Conservation (phyloP, 2,797 vertebrate species). For the Antrozous pallidus region DNA sequence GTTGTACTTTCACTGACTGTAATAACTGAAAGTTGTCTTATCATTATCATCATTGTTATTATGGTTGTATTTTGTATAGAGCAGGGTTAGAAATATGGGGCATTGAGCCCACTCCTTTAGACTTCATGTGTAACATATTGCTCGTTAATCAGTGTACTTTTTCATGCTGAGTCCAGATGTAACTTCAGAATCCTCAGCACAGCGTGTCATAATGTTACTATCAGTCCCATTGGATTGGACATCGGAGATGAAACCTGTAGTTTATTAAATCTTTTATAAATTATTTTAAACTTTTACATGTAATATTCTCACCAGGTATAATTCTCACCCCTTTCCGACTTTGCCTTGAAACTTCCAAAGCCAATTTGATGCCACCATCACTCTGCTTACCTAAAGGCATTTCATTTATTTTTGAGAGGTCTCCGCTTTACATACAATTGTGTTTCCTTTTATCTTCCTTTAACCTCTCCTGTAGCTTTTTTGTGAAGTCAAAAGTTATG, state of each 20-base stretch:
- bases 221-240: neutral
- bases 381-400: neutral
- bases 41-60: neutral
- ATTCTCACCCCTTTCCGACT: neutral
- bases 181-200: neutral
- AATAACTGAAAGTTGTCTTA: neutral
- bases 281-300: neutral
- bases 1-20: neutral
- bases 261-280: neutral
- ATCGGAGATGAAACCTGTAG: neutral
- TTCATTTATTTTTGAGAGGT: neutral
- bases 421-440: neutral
- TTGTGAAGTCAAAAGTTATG: slow-evolving; percentile 1
- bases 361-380: neutral
- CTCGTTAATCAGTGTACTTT: neutral
- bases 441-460: neutral
- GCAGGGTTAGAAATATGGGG: neutral
- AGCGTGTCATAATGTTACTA: neutral
- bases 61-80: neutral
- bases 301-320: neutral
- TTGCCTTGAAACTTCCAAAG: neutral
- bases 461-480: slow-evolving; percentile 26
- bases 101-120: neutral
- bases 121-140: neutral
- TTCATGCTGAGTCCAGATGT: neutral